These are phyloP conservation scores for Agrochola circellaris DNA, from an alignment of 2,888 invertebrate genomes.

Conservation along the genomic window DNA sequence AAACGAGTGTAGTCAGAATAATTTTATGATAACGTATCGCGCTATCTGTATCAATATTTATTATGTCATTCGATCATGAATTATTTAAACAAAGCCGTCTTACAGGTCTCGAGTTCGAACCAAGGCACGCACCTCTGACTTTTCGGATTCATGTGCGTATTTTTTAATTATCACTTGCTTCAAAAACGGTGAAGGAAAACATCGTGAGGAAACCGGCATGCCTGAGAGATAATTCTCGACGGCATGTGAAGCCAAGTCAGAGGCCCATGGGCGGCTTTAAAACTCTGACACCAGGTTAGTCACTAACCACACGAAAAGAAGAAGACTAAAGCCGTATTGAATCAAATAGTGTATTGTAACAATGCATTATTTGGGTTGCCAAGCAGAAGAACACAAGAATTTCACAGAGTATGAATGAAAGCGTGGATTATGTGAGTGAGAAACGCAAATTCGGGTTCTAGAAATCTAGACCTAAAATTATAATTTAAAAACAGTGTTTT, in stretches of 20 bases:
- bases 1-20: not conserved
- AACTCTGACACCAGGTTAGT: no score
- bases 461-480: constrained; percentile 16
- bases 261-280: no score
- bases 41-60: not conserved
- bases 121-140: no score
- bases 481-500: not conserved
- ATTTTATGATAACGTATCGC: not conserved
- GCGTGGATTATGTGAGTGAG: not conserved
- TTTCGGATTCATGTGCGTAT: no score
- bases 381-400: not conserved
- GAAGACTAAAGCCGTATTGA: no score
- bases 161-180: no score
- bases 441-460: constrained; percentile 13
- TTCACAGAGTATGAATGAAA: constrained; percentile 23
- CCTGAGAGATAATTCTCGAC: no score
- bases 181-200: no score
- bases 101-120: no score
- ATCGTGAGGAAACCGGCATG: no score
- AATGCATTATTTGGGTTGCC: not conserved
- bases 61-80: not conserved
- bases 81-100: not conserved
- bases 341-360: not conserved
- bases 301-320: no score
- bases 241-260: no score